Evolutionary conservation across 2,888 invertebrate species (phyloP).

Genomic region (Alloplasta piceator): DNA sequence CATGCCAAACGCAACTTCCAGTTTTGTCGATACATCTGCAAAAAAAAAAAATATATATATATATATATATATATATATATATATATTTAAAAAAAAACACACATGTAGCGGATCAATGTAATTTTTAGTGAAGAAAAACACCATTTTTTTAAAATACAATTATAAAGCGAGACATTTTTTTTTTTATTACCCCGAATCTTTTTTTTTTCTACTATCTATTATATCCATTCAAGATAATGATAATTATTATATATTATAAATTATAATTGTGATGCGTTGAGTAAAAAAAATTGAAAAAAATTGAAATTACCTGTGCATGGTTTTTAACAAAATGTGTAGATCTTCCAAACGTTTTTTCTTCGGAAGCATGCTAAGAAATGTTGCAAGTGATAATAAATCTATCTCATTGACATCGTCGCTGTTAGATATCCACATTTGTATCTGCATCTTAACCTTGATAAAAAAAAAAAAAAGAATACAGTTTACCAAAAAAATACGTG

Average conservation of each 20-base stretch:
- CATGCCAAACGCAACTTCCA: slow-evolving; percentile 87
- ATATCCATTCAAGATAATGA: slow-evolving; percentile 30
- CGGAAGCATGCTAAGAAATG: slow-evolving; percentile 81
- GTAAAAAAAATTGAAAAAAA: slow-evolving; percentile 25
- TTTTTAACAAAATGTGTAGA: slow-evolving; percentile 79
- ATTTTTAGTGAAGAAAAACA: slow-evolving; percentile 74
- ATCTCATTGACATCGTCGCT: slow-evolving; percentile 78
- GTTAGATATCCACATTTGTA: slow-evolving; percentile 79
- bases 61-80: too few species aligned
- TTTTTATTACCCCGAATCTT: slow-evolving; percentile 66
- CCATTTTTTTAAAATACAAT: slow-evolving; percentile 75
- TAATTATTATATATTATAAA: slow-evolving; percentile 31
- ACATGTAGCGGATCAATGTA: slow-evolving; percentile 78
- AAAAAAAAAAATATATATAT: slow-evolving; percentile 71
- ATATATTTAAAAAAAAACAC: too few species aligned
- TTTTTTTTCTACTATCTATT: slow-evolving; percentile 43
- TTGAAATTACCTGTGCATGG: slow-evolving; percentile 78
- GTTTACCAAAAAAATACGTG: too few species aligned
- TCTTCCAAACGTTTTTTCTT: slow-evolving; percentile 79
- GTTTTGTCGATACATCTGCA: slow-evolving; percentile 84
- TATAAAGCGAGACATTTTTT: slow-evolving; percentile 69
- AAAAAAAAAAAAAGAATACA: slow-evolving; percentile 7
- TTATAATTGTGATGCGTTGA: slow-evolving; percentile 20
- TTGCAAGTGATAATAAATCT: slow-evolving; percentile 80
- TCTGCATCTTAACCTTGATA: slow-evolving; percentile 79